These are phyloP conservation scores for Hemibagrus guttatus DNA, from an alignment of 2,797 vertebrate genomes.

Conservation along the genomic window DNA sequence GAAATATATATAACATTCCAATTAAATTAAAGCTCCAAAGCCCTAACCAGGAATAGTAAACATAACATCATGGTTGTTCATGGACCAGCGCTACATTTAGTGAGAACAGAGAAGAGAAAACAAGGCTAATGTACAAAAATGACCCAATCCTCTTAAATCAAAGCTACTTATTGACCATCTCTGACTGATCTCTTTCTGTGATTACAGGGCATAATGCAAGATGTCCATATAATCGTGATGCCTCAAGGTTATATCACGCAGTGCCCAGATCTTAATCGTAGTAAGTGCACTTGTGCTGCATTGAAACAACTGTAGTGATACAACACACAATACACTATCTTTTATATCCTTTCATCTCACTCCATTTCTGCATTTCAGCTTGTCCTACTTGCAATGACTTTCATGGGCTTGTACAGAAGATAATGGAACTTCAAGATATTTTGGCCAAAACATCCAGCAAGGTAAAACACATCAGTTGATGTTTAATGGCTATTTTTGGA, in stretches of 20 bases:
- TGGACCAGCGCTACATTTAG: neutral
- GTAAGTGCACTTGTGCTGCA: slow-evolving; percentile 78
- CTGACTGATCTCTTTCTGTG: slow-evolving; percentile 37
- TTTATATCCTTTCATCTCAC: slow-evolving; percentile 21
- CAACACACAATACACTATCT: slow-evolving; percentile 1
- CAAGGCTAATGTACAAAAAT: neutral
- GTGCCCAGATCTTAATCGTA: slow-evolving; percentile 98
- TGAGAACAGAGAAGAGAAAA: neutral
- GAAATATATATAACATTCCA: no score
- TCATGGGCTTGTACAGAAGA: slow-evolving; percentile 98
- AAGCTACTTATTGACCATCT: slow-evolving; percentile 17
- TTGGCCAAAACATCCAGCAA: slow-evolving; percentile 97
- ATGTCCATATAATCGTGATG: slow-evolving; percentile 94
- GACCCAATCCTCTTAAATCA: neutral
- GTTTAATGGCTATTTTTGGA: neutral
- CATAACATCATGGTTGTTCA: neutral
- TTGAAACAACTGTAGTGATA: slow-evolving; percentile 9
- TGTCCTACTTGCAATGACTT: slow-evolving; percentile 98
- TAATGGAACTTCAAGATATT: slow-evolving; percentile 97
- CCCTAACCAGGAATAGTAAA: neutral
- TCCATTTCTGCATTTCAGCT: slow-evolving; percentile 72
- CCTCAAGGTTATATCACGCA: slow-evolving; percentile 97
- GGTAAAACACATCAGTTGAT: slow-evolving; percentile 71
- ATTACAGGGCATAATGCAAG: slow-evolving; percentile 93
- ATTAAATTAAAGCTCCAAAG: no score